Base-by-base conservation (phyloP, 2,888 invertebrate genomes). In the Lasioglossum zephyrum region DNA sequence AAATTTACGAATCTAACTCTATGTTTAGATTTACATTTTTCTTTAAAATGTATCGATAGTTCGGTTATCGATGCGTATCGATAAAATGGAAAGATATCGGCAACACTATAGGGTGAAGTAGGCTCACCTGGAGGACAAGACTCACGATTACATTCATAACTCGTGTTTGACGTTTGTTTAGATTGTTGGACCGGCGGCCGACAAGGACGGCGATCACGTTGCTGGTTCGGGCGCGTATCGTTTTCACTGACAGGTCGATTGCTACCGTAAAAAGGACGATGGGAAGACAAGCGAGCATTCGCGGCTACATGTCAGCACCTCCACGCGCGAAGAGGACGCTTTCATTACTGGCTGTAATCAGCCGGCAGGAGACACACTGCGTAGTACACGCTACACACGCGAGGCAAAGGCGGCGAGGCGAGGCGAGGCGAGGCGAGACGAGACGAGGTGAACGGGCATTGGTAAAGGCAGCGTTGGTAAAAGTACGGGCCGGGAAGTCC, bases 301-400 rank as follows among this genome's bases (percentile, higher is more conserved):
- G 88, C 81, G 90, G 84, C 93, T 93, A 93, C 93, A 93, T 93
- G 93, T 92, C 93, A 93, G 93, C 93, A 93, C 92, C 92, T 91
- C 92, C 92, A 91, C 92, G 90, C 90, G 90, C 93, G 92, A 93
- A 72, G 84, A 91, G 91, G 92, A 91, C 92, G 94, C 94, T 94
- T 94, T 94, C 94, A 94, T 94, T 90, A 91, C 93, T 93, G 92
- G 79, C 90, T 80, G 91, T 93, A 94, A 94, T 94, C 93, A 92
- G 89, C 87, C 84, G 88, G 88, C 83, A 89, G 87, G 87, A 84
- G 31, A 18, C 92, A 89, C 88, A 53, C 53, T 53, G 22, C 53
- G 8, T 3, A 22, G 6, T 53, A 53, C 22, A 49, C 18, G 2
- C 53, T 49, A 22, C 49, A 49, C 49, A 49, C 18, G 49, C 49